These are phyloP conservation scores for Barbus barbus DNA, from an alignment of 2,113 vertebrate species.

Conservation along the genomic window DNA sequence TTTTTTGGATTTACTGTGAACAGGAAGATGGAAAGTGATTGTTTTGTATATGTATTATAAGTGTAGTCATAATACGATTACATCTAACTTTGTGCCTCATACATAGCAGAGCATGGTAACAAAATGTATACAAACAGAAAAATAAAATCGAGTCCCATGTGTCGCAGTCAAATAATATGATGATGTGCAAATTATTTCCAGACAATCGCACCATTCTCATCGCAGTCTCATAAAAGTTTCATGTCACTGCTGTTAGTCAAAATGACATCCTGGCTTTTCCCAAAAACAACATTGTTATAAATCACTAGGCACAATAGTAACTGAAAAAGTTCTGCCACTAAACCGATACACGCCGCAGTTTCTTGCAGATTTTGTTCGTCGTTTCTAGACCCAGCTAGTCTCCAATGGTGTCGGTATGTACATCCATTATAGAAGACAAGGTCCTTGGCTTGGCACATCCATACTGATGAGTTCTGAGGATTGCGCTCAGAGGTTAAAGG, in stretches of 20 bases:
- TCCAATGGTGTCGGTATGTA: constrained; percentile 43
- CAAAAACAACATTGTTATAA: constrained; percentile 63
- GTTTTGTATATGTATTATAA: constrained; percentile 40
- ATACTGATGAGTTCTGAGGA: constrained; percentile 34
- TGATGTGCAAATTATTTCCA: constrained; percentile 43
- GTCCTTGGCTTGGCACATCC: not conserved
- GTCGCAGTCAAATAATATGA: constrained; percentile 31
- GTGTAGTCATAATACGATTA: constrained; percentile 10
- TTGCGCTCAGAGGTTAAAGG: constrained; percentile 76
- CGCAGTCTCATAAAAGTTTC: constrained; percentile 34
- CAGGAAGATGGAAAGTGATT: constrained; percentile 14
- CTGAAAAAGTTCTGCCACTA: constrained; percentile 63
- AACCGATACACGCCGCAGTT: constrained; percentile 43
- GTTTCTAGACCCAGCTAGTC: constrained; percentile 44
- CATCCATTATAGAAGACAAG: constrained; percentile 43
- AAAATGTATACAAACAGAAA: constrained; percentile 41
- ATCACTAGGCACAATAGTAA: constrained; percentile 72
- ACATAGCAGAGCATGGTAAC: constrained; percentile 14
- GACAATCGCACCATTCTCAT: constrained; percentile 25
- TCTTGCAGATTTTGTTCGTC: constrained; percentile 30
- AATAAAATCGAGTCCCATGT: constrained; percentile 10
- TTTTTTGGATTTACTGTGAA: not conserved
- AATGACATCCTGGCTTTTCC: constrained; percentile 29
- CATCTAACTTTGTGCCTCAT: constrained; percentile 33
- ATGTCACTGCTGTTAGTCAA: constrained; percentile 22